These are phyloP conservation scores for Panonychus citri DNA, from an alignment of 1,140 invertebrate species.

Conservation along the genomic window DNA sequence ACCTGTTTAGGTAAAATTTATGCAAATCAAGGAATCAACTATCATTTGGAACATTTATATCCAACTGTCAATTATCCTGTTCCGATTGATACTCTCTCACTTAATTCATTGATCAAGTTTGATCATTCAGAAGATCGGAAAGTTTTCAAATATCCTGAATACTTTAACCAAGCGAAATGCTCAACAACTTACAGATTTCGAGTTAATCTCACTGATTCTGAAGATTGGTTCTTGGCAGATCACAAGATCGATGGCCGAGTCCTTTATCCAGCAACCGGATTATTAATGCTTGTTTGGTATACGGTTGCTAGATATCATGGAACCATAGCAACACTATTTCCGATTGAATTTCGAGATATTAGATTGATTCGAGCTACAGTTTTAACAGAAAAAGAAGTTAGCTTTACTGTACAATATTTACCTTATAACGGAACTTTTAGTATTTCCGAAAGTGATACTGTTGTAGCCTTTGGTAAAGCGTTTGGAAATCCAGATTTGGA, in stretches of 20 bases:
- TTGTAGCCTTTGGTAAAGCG: background rate
- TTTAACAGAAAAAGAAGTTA: background rate
- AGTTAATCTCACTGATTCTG: slow-evolving; percentile 44
- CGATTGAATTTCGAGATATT: slow-evolving; percentile 49
- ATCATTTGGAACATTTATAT: slow-evolving; percentile 35
- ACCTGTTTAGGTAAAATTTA: too few species aligned
- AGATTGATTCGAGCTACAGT: slow-evolving; percentile 62
- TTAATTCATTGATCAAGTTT: slow-evolving; percentile 62
- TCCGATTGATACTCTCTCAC: slow-evolving; percentile 59
- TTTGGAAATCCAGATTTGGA: background rate
- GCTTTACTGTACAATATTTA: background rate
- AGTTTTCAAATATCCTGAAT: slow-evolving; percentile 37
- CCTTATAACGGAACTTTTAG: background rate
- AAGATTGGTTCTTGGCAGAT: slow-evolving; percentile 51
- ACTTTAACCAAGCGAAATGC: slow-evolving; percentile 4
- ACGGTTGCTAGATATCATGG: slow-evolving; percentile 36
- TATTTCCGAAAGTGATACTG: background rate
- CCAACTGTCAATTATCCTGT: slow-evolving; percentile 54
- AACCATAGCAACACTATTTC: background rate
- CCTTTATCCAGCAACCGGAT: slow-evolving; percentile 84
- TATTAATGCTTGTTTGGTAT: slow-evolving; percentile 73
- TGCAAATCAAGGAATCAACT: too few species aligned
- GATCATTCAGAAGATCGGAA: slow-evolving; percentile 60
- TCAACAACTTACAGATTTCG: background rate
- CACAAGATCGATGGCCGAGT: slow-evolving; percentile 81